These are phyloP conservation scores for Drosophila sproati DNA, from an alignment of 1,140 invertebrate species.

Conservation along the genomic window DNA sequence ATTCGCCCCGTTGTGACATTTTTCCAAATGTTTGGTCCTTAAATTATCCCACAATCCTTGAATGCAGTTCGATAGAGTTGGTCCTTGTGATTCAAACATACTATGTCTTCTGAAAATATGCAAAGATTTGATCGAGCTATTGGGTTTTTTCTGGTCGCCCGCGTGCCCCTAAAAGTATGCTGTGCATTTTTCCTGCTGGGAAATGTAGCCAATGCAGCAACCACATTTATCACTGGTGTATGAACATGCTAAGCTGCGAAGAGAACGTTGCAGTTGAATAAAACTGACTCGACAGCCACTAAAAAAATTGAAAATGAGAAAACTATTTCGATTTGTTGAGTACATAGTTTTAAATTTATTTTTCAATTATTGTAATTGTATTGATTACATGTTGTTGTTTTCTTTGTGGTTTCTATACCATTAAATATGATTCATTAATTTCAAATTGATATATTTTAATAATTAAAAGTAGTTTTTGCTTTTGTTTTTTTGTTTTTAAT, in stretches of 20 bases:
- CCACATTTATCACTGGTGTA: not conserved
- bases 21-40: no score
- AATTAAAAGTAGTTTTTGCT: constrained; percentile 65
- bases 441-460: constrained; percentile 77
- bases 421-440: constrained; percentile 75
- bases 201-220: not conserved
- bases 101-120: not conserved
- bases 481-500: constrained; percentile 48
- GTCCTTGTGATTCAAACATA: no score
- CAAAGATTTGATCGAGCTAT: no score
- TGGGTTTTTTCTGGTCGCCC: not conserved
- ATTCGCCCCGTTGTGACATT: no score
- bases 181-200: not conserved
- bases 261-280: no score
- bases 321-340: constrained; percentile 33
- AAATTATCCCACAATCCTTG: no score
- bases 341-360: constrained; percentile 76
- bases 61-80: no score
- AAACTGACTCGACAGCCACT: no score
- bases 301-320: no score
- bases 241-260: not conserved
- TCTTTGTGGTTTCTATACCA: constrained; percentile 63
- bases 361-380: constrained; percentile 73
- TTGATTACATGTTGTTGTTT: constrained; percentile 71
- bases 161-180: not conserved